Evolutionary conservation across 2,113 vertebrate genomes (phyloP).

Genomic region (Rhinolophus ferrumequinum): DNA sequence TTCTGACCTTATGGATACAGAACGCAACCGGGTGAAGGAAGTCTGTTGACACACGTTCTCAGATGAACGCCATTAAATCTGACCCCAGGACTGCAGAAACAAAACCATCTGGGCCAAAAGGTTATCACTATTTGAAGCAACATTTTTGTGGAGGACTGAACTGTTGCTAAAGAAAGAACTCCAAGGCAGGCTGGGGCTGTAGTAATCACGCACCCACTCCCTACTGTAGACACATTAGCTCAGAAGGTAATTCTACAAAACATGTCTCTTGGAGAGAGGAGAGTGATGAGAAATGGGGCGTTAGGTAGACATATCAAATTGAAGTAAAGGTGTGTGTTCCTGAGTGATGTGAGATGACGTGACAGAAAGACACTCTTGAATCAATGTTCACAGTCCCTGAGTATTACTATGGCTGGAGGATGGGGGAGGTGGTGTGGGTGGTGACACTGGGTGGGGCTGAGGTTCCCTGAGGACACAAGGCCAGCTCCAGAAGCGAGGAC

Average conservation of each 20-base stretch:
- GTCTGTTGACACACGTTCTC: neutral
- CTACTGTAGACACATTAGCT: neutral
- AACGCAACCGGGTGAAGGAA: neutral
- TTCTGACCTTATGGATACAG: neutral
- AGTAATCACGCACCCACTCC: neutral
- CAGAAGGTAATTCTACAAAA: neutral
- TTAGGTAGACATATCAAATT: neutral
- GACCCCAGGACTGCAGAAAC: conserved; percentile 3
- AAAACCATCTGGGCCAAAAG: neutral
- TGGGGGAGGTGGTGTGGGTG: neutral
- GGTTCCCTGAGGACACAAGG: neutral
- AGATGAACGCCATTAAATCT: neutral
- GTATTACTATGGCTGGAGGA: neutral
- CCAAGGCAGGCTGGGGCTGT: neutral
- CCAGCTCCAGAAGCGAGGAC: neutral
- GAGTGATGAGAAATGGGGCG: neutral
- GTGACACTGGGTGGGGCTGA: neutral
- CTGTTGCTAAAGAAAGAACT: neutral
- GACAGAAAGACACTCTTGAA: neutral
- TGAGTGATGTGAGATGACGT: neutral
- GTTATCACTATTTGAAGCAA: neutral
- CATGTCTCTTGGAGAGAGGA: neutral
- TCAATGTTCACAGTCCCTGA: neutral
- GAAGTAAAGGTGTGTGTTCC: neutral
- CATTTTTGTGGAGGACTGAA: neutral